phyloP scores from a whole-genome alignment of 1,140 invertebrate genomes.

The Limonius californicus region DNA sequence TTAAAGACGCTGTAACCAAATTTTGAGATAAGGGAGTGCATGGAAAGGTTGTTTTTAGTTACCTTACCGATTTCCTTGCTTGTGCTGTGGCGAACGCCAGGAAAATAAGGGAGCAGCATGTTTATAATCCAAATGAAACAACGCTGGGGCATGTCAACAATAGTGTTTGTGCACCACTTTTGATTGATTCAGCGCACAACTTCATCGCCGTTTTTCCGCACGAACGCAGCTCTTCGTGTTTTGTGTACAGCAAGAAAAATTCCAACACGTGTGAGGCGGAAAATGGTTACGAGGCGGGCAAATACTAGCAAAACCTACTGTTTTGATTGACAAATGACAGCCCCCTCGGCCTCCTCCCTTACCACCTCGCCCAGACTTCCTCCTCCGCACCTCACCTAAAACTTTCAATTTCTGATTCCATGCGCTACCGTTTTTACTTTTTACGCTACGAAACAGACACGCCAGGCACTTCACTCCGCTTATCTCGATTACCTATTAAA shows the following conservation, averaged over 20 bases:
- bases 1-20: slow-evolving; percentile 14
- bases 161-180: slow-evolving; percentile 25
- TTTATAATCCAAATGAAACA: slow-evolving; percentile 30
- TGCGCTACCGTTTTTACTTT: neutral
- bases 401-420: neutral
- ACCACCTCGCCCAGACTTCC: neutral
- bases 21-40: slow-evolving; percentile 1
- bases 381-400: neutral
- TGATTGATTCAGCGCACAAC: slow-evolving; percentile 18
- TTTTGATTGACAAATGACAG: slow-evolving; percentile 23
- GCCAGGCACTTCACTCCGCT: neutral
- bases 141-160: slow-evolving; percentile 26
- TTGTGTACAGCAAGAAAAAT: slow-evolving; percentile 12
- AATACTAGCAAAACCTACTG: neutral
- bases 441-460: neutral
- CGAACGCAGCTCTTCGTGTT: slow-evolving; percentile 3
- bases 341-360: neutral
- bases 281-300: neutral
- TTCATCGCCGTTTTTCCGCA: slow-evolving; percentile 17
- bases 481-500: slow-evolving; percentile 1
- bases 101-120: slow-evolving; percentile 8
- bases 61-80: slow-evolving; percentile 2
- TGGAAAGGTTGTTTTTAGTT: slow-evolving; percentile 3
- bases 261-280: slow-evolving; percentile 16
- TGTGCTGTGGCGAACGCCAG: neutral